These are phyloP conservation scores for Oryzias melastigma DNA, from an alignment of 2,113 vertebrate genomes.

Conservation along the genomic window DNA sequence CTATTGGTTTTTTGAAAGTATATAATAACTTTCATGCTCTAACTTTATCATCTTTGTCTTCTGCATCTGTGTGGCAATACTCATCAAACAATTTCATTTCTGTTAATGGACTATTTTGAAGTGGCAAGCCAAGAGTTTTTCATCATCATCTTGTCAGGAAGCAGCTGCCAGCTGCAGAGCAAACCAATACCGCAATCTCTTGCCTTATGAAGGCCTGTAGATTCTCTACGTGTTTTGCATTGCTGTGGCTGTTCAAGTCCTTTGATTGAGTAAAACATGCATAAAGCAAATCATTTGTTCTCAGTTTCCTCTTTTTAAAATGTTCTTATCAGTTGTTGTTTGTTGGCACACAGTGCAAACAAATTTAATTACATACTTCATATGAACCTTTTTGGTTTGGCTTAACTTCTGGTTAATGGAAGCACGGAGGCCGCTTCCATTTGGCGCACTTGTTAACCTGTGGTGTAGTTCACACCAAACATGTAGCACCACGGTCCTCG, in stretches of 20 bases:
- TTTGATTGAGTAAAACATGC: slow-evolving; percentile 36
- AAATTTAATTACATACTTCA: too few species aligned
- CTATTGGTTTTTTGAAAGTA: background rate
- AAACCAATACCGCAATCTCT: slow-evolving; percentile 59
- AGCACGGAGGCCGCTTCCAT: too few species aligned
- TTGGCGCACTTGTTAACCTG: too few species aligned
- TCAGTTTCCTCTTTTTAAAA: too few species aligned
- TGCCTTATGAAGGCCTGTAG: slow-evolving; percentile 37
- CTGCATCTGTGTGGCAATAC: slow-evolving; percentile 49
- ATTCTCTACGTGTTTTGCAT: slow-evolving; percentile 34
- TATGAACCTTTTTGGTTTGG: too few species aligned
- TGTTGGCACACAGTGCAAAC: too few species aligned
- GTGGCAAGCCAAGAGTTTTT: slow-evolving; percentile 56
- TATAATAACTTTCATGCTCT: slow-evolving; percentile 13
- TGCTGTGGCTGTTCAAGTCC: slow-evolving; percentile 38
- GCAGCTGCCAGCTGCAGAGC: slow-evolving; percentile 67
- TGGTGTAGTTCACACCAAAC: too few species aligned
- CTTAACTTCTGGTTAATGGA: too few species aligned
- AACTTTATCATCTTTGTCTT: slow-evolving; percentile 42
- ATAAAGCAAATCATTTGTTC: too few species aligned
- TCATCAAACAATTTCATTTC: slow-evolving; percentile 58
- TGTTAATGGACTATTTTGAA: slow-evolving; percentile 67
- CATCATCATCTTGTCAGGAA: slow-evolving; percentile 66
- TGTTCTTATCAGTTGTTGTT: too few species aligned
- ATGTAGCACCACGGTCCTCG: too few species aligned